Evolutionary conservation across 2,113 vertebrate genomes (phyloP), one percentile per base, ranked within the genome.

Genomic region (Sus scrofa): DNA sequence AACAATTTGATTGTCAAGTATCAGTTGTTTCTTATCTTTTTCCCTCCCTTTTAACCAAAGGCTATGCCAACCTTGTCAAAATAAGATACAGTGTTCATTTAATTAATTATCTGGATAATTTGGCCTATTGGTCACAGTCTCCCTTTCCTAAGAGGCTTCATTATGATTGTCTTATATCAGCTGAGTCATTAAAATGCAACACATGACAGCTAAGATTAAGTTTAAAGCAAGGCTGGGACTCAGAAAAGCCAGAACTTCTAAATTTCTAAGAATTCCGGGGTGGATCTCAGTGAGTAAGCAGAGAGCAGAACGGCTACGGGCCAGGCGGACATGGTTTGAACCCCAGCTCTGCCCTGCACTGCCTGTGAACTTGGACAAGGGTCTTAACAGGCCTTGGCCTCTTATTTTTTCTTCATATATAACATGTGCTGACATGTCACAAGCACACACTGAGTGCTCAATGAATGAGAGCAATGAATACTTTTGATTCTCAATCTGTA

Each of bases 111-210:
- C 16, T 85, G 70, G 60, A 20, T 37, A 67, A 63, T 50, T 34
- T 32, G 58, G 34, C 60, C 89, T 83, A 20, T 54, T 52, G 24
- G 52, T 83, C 73, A 74, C 10, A 54, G 34, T 54, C 30, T 58
- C 22, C 56, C 27, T 85, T n/a, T 77, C 26, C 34, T 63, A 12
- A 50, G 67, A 67, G 37, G 13, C 13, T 2, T 52, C 30, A n/a
- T 86, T 27, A 77, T 62, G 75, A 65, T 3, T 67, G 56, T 12
- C 67, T 37, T 68, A 50, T 2, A 62, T 50, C 32, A 74, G 14
- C 3, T 78, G 50, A 67, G 67, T 63, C 81, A 86, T 67, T 8
- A 71, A 91, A 95, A 34, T 89, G 52, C 30, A 95, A 96, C 60
- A 56, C 34, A 63, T 7, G 7, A 89, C 39, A 71, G 44, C 50